These are phyloP conservation scores for Tragelaphus eurycerus DNA, from an alignment of 2,797 vertebrate genomes.

Conservation along the genomic window DNA sequence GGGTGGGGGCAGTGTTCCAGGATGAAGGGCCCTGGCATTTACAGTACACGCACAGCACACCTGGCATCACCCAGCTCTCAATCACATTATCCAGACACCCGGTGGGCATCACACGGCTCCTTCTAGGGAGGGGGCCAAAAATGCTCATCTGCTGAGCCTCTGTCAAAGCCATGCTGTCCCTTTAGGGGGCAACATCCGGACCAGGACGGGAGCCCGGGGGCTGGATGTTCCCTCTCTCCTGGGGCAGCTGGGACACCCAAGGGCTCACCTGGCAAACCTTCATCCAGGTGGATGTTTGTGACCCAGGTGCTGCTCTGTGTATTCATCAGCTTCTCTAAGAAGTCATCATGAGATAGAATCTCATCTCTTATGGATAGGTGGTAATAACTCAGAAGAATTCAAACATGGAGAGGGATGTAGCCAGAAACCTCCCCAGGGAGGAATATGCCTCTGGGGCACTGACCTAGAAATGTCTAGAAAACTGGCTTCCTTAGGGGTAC, in stretches of 20 bases:
- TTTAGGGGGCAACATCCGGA: background rate
- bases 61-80: background rate
- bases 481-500: too few relatives aligned
- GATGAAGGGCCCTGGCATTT: background rate
- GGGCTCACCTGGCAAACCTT: background rate
- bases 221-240: background rate
- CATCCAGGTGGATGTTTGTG: background rate
- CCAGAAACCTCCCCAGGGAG: background rate
- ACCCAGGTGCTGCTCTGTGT: background rate
- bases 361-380: background rate
- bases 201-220: background rate
- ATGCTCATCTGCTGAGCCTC: background rate
- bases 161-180: background rate
- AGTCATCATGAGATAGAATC: background rate
- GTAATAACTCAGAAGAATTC: background rate
- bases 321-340: background rate
- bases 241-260: background rate
- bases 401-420: background rate
- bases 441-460: background rate
- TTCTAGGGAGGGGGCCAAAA: background rate
- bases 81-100: background rate
- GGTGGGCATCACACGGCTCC: background rate
- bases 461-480: background rate
- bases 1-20: accelerated
- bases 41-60: background rate